phyloP scores from a whole-genome alignment of 2,797 vertebrate genomes.

The Hylomyscus alleni region DNA sequence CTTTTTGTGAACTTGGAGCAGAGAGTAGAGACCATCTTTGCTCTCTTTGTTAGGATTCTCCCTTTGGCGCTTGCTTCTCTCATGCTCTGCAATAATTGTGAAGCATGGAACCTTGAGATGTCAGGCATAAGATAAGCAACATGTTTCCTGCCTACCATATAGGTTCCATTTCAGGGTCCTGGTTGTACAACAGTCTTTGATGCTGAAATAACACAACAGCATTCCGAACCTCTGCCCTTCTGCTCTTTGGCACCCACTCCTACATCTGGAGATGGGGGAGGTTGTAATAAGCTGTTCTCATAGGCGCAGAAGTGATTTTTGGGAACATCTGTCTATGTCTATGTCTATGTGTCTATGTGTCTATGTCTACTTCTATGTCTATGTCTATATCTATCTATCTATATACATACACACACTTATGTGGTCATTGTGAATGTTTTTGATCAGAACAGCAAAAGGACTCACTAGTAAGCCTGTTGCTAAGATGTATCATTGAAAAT shows the following conservation, averaged over 20 bases:
- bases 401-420: neutral
- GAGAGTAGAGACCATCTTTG: neutral
- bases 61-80: neutral
- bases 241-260: slow-evolving; percentile 41
- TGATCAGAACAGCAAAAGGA: neutral
- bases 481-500: neutral
- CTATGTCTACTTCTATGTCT: too few relatives aligned
- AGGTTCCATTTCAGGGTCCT: neutral
- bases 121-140: neutral
- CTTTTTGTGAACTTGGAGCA: slow-evolving; percentile 33
- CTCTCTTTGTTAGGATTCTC: neutral
- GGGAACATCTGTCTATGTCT: neutral
- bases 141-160: neutral
- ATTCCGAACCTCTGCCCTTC: neutral
- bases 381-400: too few relatives aligned
- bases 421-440: neutral
- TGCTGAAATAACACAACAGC: neutral
- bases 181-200: neutral
- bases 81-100: neutral
- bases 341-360: too few relatives aligned
- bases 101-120: neutral
- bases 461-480: neutral
- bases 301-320: neutral
- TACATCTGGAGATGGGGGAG: slow-evolving; percentile 67
- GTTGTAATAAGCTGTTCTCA: neutral